Evolutionary conservation across 1,140 invertebrate genomes (phyloP), one percentile per base, ranked within the genome.

Genomic region (Saccostrea cuccullata): DNA sequence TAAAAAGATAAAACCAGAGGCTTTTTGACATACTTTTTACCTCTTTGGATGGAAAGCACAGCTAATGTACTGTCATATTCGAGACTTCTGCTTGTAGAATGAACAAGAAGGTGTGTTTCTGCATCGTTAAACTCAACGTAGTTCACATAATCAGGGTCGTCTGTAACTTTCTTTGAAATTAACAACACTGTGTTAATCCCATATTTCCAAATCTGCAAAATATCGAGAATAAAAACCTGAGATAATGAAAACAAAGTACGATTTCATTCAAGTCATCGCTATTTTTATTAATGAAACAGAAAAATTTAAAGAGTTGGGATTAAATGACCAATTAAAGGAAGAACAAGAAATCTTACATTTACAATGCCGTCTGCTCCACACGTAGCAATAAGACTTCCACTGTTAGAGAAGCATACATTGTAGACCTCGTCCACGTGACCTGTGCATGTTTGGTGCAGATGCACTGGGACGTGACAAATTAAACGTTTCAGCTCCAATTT

Each of bases 41-140:
- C 70, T 15, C 13, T 77, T 30, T 30, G 11, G 23, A 77, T 30
- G 70, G 70, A 77, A 15, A 77, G 30, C 5, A 77, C 26, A 15
- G 30, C 30, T 26, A 77, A 13, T 36, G 30, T 12, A 13, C 26
- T 36, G 0, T 30, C 12, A 15, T 36, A 77, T 12, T 84, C 82
- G 11, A 55, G 8, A 0, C 20, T 40, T 30, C 26, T 84, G 17
- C 26, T 11, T 1, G 83, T 40, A n/a, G 77, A 60, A 36, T 60
- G 55, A 1, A 84, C 77, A 12, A 87, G 55, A 30, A 87, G 55
- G 4, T 83, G 58, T 12, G 86, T 87, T 40, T 87, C 86, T 20
- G 86, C 82, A 60, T 87, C 23, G 86, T 87, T 87, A 26, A 87
- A 87, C 13, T 87, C 86, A 12, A 70, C 82, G 23, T 83, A 87